Conservation (phyloP, 2,113 vertebrate genomes). For the Vimba vimba region DNA sequence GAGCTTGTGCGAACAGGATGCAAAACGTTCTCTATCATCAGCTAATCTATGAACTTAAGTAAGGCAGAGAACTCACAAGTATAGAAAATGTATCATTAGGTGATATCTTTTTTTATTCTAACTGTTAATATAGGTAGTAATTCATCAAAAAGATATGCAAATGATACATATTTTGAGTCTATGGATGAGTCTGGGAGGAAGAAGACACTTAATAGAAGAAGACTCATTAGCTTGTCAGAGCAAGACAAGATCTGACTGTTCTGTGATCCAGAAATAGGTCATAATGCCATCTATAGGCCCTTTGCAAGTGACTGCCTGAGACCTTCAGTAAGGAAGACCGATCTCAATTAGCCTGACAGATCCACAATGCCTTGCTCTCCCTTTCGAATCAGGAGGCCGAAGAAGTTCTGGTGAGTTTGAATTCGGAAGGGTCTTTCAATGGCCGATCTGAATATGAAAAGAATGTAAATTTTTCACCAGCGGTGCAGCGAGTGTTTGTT, state of each 20-base stretch:
- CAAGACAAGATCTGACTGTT: background rate
- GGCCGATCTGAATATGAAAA: conserved; percentile 31
- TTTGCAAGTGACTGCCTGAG: background rate
- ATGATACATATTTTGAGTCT: background rate
- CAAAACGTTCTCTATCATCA: background rate
- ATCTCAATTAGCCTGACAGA: conserved; percentile 18
- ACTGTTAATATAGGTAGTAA: background rate
- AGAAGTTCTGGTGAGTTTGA: conserved; percentile 61
- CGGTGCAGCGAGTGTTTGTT: background rate
- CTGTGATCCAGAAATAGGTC: conserved; percentile 30
- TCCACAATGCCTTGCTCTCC: conserved; percentile 61
- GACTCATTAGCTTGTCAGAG: conserved; percentile 19
- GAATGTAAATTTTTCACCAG: background rate
- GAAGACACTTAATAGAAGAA: background rate
- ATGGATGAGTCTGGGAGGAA: background rate
- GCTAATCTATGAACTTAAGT: too few species aligned
- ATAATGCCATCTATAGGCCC: conserved; percentile 23
- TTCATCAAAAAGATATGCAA: background rate
- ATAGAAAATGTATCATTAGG: background rate
- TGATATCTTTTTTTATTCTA: background rate
- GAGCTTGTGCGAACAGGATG: background rate
- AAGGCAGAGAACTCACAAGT: background rate
- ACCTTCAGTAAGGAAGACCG: background rate
- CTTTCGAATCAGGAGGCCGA: conserved; percentile 55
- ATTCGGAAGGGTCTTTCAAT: conserved; percentile 9